Evolutionary conservation across 2,113 vertebrate species (phyloP), one percentile per base, ranked within the genome.

Genomic region (Noturus placidus): DNA sequence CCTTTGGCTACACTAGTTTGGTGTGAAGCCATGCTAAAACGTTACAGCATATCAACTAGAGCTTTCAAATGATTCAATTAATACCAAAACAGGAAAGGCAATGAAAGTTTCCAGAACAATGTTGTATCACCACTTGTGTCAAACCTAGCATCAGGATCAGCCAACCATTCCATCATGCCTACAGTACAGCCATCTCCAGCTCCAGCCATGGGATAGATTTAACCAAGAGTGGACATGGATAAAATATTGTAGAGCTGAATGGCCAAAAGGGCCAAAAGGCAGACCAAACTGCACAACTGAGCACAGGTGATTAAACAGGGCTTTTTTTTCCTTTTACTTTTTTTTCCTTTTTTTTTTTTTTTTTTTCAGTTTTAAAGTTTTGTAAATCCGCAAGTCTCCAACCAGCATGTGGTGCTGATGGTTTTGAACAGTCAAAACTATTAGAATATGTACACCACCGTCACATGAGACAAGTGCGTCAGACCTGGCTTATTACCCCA

Each of bases 21-120:
- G 96, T 97, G 97, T 98, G 97, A 98, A 99, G 98, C 98, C 98
- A 98, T 99, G 98, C 98, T 99, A 99, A 98, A 87, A 98, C 97
- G 96, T 99, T 98, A 98, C 97, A 99, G 98, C 98, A 95, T 97
- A 94, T 95, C 93, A 98, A 97, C 96, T 97, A 97, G 95, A 97
- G 96, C 96, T 96, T 96, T 96, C 94, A 96, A 97, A 97, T 96
- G 95, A 95, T 96, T 97, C 95, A 97, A 97, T 96, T 96, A 97
- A 95, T 95, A 96, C 95, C 97, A 96, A 96, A 97, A 97, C 95
- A 95, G 91, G 88, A 94, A 95, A 94, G 97, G 97, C 97, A 97
- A 97, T 97, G 96, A 95, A 96, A 96, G 95, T 96, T 95, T 96
- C 96, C 85, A 97, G 96, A 98, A 97, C 96, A 97, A 97, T 96